A percentile compares a stretch with the other conserved stretches of the same genome.
Evolutionary conservation across 2,888 invertebrate genomes (phyloP).

Genomic region (Carpatolechia fugitivella): DNA sequence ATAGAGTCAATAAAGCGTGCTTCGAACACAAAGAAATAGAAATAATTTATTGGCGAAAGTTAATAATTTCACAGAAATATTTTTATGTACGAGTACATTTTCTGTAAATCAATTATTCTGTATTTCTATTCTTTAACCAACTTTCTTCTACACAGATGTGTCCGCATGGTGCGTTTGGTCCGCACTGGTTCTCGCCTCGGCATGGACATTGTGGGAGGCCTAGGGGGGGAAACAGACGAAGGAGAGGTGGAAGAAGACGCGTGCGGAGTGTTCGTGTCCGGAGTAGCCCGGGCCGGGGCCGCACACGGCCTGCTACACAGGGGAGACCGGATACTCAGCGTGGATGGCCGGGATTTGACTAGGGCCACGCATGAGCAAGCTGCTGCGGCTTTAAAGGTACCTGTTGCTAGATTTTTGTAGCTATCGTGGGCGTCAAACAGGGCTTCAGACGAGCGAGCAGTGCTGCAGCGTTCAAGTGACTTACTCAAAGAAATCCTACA

Average conservation of each 20-base stretch:
- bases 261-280: slow-evolving; percentile 73
- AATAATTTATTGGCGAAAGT: no score
- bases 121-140: no score
- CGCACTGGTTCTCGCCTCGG: slow-evolving; percentile 72
- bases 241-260: slow-evolving; percentile 48
- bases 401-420: neutral
- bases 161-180: slow-evolving; percentile 70
- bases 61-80: no score
- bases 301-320: slow-evolving; percentile 79
- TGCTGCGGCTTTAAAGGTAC: slow-evolving; percentile 81
- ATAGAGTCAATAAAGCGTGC: no score
- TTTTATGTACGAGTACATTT: no score
- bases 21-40: no score
- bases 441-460: no score
- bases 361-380: slow-evolving; percentile 89
- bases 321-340: slow-evolving; percentile 86
- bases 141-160: slow-evolving; percentile 47
- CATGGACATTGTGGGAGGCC: slow-evolving; percentile 75
- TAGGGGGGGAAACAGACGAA: slow-evolving; percentile 58
- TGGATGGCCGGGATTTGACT: slow-evolving; percentile 85
- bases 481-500: no score
- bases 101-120: no score
- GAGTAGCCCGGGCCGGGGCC: slow-evolving; percentile 64
- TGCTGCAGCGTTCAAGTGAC: no score
- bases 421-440: no score